Evolutionary conservation across 2,888 invertebrate genomes (phyloP).

Genomic region (Eristalis tenax): DNA sequence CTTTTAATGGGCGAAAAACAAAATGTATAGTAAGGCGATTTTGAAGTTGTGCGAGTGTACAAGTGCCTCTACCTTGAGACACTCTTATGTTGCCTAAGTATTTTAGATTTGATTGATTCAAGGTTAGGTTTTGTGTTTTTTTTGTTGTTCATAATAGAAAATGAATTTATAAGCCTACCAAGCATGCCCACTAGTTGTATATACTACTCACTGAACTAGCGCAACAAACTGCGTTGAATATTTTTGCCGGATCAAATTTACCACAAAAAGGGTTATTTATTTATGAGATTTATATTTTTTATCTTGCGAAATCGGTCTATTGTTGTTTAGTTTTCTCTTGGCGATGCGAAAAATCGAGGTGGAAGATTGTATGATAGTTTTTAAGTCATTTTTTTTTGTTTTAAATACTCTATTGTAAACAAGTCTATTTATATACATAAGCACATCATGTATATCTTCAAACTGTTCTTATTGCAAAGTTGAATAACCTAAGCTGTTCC

Average conservation of each 20-base stretch:
- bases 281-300: slow-evolving; percentile 19
- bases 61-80: slow-evolving; percentile 48
- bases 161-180: slow-evolving; percentile 7
- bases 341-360: slow-evolving; percentile 21
- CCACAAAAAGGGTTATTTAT: slow-evolving; percentile 47
- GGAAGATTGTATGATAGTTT: slow-evolving; percentile 32
- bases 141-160: background rate
- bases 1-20: slow-evolving; percentile 23
- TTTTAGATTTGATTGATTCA: slow-evolving; percentile 52
- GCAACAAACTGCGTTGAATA: slow-evolving; percentile 34
- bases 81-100: slow-evolving; percentile 40
- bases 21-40: slow-evolving; percentile 22
- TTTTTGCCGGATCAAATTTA: slow-evolving; percentile 68
- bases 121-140: slow-evolving; percentile 44
- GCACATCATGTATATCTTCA: slow-evolving; percentile 40
- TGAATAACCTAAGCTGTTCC: slow-evolving; percentile 12
- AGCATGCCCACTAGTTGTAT: background rate
- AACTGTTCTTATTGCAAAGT: slow-evolving; percentile 67
- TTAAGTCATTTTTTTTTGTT: slow-evolving; percentile 17
- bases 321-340: slow-evolving; percentile 12
- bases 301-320: slow-evolving; percentile 6
- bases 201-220: background rate
- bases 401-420: slow-evolving; percentile 9
- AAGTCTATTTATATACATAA: background rate
- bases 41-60: background rate